Evolutionary conservation across 2,797 vertebrate species (phyloP).

Genomic region (Sarcophilus harrisii): DNA sequence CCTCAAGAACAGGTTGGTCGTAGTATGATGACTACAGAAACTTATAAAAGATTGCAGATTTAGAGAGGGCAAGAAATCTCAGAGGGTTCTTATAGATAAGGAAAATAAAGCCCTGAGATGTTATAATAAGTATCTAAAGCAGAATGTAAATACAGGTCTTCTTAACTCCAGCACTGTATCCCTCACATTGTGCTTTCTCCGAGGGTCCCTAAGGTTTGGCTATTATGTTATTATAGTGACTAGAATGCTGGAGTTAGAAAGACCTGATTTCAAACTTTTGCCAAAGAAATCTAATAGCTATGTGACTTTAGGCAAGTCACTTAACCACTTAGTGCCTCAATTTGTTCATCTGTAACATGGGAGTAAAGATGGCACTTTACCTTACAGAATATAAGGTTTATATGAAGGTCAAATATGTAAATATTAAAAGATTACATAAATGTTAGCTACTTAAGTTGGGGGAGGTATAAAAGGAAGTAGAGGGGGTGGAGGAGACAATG

Average conservation of each 20-base stretch:
- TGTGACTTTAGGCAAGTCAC: neutral
- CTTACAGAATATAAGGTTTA: neutral
- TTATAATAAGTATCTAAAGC: neutral
- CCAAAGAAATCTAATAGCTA: neutral
- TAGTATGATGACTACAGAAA: too few relatives aligned
- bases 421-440: neutral
- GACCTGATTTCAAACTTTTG: neutral
- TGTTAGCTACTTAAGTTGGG: neutral
- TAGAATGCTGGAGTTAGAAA: neutral
- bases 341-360: neutral
- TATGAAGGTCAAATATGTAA: neutral
- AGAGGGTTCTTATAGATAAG: too few relatives aligned
- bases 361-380: neutral
- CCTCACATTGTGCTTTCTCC: neutral
- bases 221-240: neutral
- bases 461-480: too few relatives aligned
- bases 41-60: too few relatives aligned
- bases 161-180: neutral
- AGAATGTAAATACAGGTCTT: neutral
- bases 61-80: neutral
- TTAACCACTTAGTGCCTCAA: neutral
- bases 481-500: neutral
- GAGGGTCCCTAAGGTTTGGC: neutral
- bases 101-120: too few relatives aligned
- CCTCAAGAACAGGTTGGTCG: neutral